A percentile compares a stretch with the other conserved stretches of the same genome.
These are phyloP conservation scores for Chironomus tepperi DNA, from an alignment of 1,140 invertebrate species.

Conservation along the genomic window DNA sequence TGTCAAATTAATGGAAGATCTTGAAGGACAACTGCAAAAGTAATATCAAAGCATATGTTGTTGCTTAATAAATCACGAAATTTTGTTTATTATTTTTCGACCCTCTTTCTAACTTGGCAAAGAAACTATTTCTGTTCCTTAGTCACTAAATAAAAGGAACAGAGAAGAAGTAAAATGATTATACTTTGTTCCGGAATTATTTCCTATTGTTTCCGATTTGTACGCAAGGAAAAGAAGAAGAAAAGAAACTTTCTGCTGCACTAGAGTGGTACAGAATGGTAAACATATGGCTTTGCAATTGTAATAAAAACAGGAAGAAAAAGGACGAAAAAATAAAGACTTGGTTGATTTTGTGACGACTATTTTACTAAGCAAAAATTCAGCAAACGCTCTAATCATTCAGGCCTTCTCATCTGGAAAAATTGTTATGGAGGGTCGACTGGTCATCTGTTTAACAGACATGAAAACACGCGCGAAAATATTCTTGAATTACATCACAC, in stretches of 20 bases:
- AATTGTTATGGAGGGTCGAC: neutral
- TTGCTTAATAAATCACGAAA: neutral
- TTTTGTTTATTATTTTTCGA: neutral
- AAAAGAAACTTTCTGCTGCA: too few species aligned
- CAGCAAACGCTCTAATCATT: neutral
- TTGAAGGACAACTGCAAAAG: too few species aligned
- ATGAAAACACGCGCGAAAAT: constrained; percentile 4
- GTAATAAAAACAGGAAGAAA: neutral
- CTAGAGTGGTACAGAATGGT: neutral
- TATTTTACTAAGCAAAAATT: too few species aligned
- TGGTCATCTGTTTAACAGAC: neutral
- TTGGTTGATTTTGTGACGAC: too few species aligned
- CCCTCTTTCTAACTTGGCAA: neutral
- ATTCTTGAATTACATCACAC: neutral
- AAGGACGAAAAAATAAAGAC: too few species aligned
- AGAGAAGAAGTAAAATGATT: neutral
- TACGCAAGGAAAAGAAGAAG: too few species aligned
- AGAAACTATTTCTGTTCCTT: neutral
- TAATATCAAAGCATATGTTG: too few species aligned
- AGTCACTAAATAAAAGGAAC: neutral
- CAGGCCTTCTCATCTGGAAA: neutral
- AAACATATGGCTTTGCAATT: constrained; percentile 1
- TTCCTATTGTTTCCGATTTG: neutral
- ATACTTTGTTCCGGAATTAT: neutral
- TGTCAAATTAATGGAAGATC: neutral